These are phyloP conservation scores for Zosterops hypoxanthus DNA, from an alignment of 2,113 vertebrate genomes.

Conservation along the genomic window DNA sequence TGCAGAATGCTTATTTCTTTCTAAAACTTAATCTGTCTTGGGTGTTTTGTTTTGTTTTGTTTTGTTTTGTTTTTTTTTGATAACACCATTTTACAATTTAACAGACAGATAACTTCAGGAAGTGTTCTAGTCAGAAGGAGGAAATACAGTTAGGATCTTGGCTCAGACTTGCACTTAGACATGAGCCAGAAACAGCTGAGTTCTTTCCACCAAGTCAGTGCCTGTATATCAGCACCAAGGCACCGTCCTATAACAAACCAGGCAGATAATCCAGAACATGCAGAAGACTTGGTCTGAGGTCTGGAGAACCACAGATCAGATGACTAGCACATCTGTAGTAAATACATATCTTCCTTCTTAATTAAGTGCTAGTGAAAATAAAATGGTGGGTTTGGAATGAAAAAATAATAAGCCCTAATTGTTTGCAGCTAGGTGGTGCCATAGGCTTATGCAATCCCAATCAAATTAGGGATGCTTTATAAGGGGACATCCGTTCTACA, in stretches of 20 bases:
- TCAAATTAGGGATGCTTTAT: not conserved
- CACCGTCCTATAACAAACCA: not conserved
- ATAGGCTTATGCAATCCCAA: not conserved
- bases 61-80: not conserved
- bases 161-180: not conserved
- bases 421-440: conserved; percentile 65
- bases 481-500: not conserved
- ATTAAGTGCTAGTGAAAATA: not conserved
- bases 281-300: not conserved
- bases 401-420: not conserved
- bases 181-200: not conserved
- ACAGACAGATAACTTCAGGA: not conserved
- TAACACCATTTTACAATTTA: not conserved
- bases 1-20: no score
- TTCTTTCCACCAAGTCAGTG: not conserved
- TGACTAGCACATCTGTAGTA: not conserved
- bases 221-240: not conserved
- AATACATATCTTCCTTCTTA: not conserved
- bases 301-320: not conserved
- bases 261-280: not conserved
- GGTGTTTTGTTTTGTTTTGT: no score
- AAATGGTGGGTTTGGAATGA: not conserved
- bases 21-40: no score
- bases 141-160: not conserved
- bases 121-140: not conserved